Conservation (phyloP, 2,113 vertebrate genomes). For the Thamnophis sirtalis region DNA sequence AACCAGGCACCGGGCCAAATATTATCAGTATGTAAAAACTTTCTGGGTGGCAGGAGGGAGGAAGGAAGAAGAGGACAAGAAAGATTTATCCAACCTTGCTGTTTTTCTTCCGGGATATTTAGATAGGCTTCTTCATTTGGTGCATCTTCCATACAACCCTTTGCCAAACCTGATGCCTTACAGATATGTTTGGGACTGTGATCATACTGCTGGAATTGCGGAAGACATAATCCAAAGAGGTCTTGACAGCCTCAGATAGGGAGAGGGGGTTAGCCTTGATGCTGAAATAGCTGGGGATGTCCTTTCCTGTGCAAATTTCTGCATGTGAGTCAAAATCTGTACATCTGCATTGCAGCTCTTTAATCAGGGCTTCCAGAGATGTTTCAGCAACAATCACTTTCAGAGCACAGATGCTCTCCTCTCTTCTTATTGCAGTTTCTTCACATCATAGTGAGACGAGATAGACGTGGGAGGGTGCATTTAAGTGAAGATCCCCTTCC, state of each 20-base stretch:
- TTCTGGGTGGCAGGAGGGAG: neutral
- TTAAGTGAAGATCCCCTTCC: slow-evolving; percentile 10
- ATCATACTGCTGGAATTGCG: neutral
- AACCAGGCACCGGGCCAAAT: neutral
- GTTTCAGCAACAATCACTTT: neutral
- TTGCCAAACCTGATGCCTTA: neutral
- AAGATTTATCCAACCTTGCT: neutral
- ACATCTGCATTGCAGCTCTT: neutral
- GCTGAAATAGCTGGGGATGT: neutral
- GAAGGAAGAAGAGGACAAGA: neutral
- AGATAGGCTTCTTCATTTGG: neutral
- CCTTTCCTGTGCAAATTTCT: no score
- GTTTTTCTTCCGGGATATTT: neutral
- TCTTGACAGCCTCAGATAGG: neutral
- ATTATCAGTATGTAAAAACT: neutral
- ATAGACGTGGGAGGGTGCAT: slow-evolving; percentile 25
- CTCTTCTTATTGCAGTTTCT: slow-evolving; percentile 20
- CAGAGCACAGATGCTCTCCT: neutral
- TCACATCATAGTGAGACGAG: slow-evolving; percentile 23
- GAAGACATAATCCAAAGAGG: neutral
- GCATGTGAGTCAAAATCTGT: neutral
- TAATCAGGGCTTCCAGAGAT: neutral
- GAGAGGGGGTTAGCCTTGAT: neutral
- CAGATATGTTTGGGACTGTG: neutral
- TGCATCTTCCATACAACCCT: neutral